Evolutionary conservation across 2,797 vertebrate genomes (phyloP), one percentile per base, ranked within the genome.

Genomic region (Eupleurogrammus muticus): DNA sequence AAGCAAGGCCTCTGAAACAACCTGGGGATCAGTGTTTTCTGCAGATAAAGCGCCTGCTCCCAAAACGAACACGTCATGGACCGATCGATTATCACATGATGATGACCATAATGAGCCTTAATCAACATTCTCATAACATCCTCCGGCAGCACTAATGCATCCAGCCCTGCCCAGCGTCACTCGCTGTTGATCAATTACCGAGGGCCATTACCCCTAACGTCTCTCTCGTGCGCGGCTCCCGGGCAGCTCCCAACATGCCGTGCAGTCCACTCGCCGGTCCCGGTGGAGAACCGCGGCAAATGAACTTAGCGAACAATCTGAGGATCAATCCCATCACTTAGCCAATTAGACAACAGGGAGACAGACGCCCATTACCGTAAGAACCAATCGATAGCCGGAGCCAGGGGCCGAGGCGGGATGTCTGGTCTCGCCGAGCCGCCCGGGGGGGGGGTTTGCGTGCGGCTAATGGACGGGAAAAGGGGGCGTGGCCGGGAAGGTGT

Each of bases 271-370:
- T 85, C 51, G 76, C 87, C 75, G 89, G 85, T 84, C 88, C 81
- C 42, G 67, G 50, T 51, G 24, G 78, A 70, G 86, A 6, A 28
- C 83, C 80, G 23, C 85, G 75, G 85, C 87, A 91, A 91, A 93
- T 90, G 89, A 94, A 94, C 86, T 92, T 90, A 89, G 87, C 75
- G 74, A 90, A 92, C 90, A 90, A 92, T 92, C 87, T 87, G 76
- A 89, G 85, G 88, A 93, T 94, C 92, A 93, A 94, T 93, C 88
- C 88, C 90, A 93, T 93, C 93, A 93, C 93, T 94, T 92, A 93
- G 90, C 91, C 93, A 94, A 94, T 94, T 94, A 94, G 91, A 92
- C 90, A 91, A 90, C 81, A 89, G 89, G 87, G 90, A 94, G 93
- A 94, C 92, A 92, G 92, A 93, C 84, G 82, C 62, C 93, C 91